Base-by-base conservation (phyloP, 2,888 invertebrate genomes). In the Eupithecia subfuscata region DNA sequence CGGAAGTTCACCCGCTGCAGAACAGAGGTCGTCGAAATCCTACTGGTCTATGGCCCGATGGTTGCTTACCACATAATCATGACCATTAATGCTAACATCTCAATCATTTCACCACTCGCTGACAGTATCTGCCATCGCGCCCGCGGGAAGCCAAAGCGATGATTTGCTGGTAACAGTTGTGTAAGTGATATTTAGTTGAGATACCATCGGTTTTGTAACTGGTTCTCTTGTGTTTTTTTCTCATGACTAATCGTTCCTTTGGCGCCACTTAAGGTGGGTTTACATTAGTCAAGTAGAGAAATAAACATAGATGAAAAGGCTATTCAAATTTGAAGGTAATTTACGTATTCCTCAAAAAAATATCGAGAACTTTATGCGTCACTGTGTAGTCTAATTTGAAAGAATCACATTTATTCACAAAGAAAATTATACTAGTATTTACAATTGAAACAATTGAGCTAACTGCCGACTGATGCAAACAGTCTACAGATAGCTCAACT, bases 21-120 rank as follows among this genome's bases (percentile, higher is more conserved):
- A 1, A 30, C 3, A 3, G 30, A 30, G 30, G 30, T 30, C 30
- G 30, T 30, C 3, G 30, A 30, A 30, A 30, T 30, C 3, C 30
- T 30, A 30, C 30, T 30, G 2, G 30, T 30, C 30, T 30, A 30
- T 30, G 30, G 30, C 30, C 37, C n/a, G 18, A 18, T 45, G 52
- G n/a, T 22, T 22, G 11, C 52, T 56, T 56, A 22, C 8, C 22
- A 56, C 5, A 34, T 34, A n/a, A 72, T 65, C 73, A 71, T 70
- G 73, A 76, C 70, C 73, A 70, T 75, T 79, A 68, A 77, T 63
- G 60, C 67, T 72, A 78, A 80, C 79, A 71, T 75, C 79, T 80
- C 77, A 78, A 78, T 79, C 79, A 60, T 75, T 79, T 78, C 75
- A 70, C 67, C 71, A 78, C 16, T n/a, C 18, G 71, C 14, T 18